These are phyloP conservation scores for Drosophila mojavensis DNA, from an alignment of 1,140 invertebrate species.

Conservation along the genomic window DNA sequence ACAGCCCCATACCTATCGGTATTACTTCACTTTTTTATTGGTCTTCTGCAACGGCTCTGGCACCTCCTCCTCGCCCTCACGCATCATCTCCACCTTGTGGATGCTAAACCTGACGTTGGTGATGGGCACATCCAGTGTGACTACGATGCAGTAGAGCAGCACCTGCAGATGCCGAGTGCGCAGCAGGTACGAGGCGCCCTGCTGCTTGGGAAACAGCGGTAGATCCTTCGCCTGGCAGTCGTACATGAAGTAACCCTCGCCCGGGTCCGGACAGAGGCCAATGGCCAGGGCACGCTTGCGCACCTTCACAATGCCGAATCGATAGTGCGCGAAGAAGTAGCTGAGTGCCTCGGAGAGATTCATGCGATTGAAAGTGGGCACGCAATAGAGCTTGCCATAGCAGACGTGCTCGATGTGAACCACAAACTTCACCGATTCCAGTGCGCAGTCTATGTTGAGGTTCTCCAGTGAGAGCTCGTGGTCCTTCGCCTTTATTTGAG, in stretches of 20 bases:
- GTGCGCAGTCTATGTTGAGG: conserved; percentile 82
- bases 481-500: conserved; percentile 84
- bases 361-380: conserved; percentile 85
- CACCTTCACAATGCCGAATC: conserved; percentile 85
- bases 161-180: conserved; percentile 86
- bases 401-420: conserved; percentile 85
- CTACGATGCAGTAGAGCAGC: conserved; percentile 86
- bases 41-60: background rate
- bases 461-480: conserved; percentile 85
- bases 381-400: conserved; percentile 86
- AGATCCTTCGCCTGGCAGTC: conserved; percentile 86
- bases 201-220: conserved; percentile 86
- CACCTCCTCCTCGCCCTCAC: conserved; percentile 60
- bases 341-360: conserved; percentile 86
- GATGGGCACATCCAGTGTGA: conserved; percentile 85
- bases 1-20: no score
- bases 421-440: conserved; percentile 86
- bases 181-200: conserved; percentile 86
- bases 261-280: conserved; percentile 84
- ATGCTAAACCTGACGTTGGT: conserved; percentile 74
- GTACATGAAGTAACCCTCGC: conserved; percentile 87
- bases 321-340: conserved; percentile 86
- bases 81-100: conserved; percentile 75
- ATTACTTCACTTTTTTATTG: no score
- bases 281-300: conserved; percentile 86